phyloP scores from a whole-genome alignment of 2,113 vertebrate species.

The Barnardius zonarius region DNA sequence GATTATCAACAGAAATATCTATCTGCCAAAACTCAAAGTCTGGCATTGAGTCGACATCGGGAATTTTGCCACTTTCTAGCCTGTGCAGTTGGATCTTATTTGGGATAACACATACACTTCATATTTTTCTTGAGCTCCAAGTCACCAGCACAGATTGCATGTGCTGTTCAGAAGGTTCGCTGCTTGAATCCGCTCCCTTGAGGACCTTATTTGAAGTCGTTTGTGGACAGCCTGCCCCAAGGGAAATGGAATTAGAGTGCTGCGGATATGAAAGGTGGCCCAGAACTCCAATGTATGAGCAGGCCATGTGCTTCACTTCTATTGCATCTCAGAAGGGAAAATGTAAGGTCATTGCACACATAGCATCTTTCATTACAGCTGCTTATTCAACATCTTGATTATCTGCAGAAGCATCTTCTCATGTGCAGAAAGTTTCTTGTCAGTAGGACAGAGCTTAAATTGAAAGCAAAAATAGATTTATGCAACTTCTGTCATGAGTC shows the following conservation, averaged over 20 bases:
- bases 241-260: not conserved
- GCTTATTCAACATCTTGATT: not conserved
- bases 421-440: not conserved
- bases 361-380: not conserved
- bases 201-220: not conserved
- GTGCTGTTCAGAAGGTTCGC: not conserved
- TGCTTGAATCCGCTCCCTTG: not conserved
- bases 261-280: not conserved
- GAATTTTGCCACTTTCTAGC: not conserved
- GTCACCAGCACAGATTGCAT: not conserved
- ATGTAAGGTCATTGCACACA: not conserved
- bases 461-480: not conserved
- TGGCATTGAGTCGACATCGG: not conserved
- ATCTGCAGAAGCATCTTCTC: not conserved
- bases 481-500: not conserved
- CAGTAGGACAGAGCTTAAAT: not conserved
- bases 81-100: not conserved
- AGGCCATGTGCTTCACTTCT: not conserved
- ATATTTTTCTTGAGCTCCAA: not conserved
- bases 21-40: not conserved
- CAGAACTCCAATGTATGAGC: not conserved
- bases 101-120: not conserved
- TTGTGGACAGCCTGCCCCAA: not conserved
- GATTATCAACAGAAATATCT: not conserved
- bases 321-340: not conserved